Evolutionary conservation across 2,888 invertebrate genomes (phyloP).

Genomic region (Synergus gifuensis): DNA sequence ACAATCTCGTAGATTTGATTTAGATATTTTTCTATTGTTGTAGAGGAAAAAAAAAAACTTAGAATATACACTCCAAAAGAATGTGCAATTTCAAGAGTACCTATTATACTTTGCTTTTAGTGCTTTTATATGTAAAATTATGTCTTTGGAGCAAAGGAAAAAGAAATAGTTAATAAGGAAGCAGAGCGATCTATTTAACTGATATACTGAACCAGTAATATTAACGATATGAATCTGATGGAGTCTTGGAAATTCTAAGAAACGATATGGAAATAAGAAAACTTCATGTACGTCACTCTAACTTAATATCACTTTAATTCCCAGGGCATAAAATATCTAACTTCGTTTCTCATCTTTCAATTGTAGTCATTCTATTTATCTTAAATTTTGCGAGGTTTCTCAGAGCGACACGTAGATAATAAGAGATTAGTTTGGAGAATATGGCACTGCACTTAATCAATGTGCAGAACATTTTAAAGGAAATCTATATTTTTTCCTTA

Average conservation of each 20-base stretch:
- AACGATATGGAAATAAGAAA: conserved; percentile 7
- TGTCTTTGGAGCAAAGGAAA: conserved; percentile 11
- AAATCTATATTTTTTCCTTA: not conserved
- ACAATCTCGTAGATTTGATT: not conserved
- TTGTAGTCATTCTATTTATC: no score
- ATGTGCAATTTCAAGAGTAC: conserved; percentile 5
- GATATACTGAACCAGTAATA: conserved; percentile 15
- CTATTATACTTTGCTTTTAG: not conserved
- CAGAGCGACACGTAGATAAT: no score
- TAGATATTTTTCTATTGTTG: not conserved
- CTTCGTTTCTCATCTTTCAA: not conserved
- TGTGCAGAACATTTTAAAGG: not conserved
- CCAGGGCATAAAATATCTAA: not conserved
- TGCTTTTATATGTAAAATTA: conserved; percentile 8
- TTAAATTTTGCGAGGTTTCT: no score
- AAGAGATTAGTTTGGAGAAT: not conserved
- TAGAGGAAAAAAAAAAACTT: not conserved
- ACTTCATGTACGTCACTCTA: not conserved
- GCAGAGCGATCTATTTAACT: conserved; percentile 20
- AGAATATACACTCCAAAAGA: not conserved
- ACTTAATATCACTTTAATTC: not conserved
- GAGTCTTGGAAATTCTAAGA: not conserved
- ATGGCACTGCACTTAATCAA: not conserved
- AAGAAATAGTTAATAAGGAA: conserved; percentile 16
- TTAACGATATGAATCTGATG: conserved; percentile 20